Conservation (phyloP, 2,113 vertebrate species). For the Tinamus guttatus region DNA sequence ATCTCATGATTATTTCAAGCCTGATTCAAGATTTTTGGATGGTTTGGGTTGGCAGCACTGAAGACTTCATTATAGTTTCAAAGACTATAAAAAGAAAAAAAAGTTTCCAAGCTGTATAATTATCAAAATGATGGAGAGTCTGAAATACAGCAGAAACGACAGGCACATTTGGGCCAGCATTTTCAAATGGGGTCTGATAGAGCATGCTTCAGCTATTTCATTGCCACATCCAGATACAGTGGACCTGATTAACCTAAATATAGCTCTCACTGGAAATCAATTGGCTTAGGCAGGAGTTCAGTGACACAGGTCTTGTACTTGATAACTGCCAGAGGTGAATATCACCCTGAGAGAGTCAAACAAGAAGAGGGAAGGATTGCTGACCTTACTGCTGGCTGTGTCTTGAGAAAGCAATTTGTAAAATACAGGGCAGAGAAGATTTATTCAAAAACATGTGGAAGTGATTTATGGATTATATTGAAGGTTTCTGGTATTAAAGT, state of each 20-base stretch:
- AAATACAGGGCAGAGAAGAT: conserved; percentile 20
- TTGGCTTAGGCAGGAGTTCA: conserved; percentile 52
- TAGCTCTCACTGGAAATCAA: conserved; percentile 57
- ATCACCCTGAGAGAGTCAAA: conserved; percentile 51
- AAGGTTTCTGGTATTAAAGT: conserved; percentile 47
- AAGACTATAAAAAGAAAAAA: conserved; percentile 75
- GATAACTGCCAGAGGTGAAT: conserved; percentile 41
- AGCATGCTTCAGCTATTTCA: conserved; percentile 60
- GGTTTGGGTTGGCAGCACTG: conserved; percentile 60
- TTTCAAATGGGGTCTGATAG: conserved; percentile 63
- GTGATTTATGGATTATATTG: conserved; percentile 62
- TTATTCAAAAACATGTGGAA: conserved; percentile 71
- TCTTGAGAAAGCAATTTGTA: conserved; percentile 55
- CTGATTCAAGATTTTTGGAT: conserved; percentile 67
- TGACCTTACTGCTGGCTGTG: conserved; percentile 57
- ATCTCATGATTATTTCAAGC: conserved; percentile 72
- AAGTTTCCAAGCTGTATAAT: conserved; percentile 72
- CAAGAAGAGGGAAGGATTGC: conserved; percentile 10
- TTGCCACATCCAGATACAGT: conserved; percentile 56
- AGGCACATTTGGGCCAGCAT: conserved; percentile 53
- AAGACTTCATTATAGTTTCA: conserved; percentile 73
- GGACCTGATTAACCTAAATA: conserved; percentile 69
- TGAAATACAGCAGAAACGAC: conserved; percentile 70
- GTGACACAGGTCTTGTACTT: conserved; percentile 7
- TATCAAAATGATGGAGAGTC: conserved; percentile 73